Base-by-base conservation (phyloP, 92 coral and sea anemone species). In the Epizoanthus ramosus region DNA sequence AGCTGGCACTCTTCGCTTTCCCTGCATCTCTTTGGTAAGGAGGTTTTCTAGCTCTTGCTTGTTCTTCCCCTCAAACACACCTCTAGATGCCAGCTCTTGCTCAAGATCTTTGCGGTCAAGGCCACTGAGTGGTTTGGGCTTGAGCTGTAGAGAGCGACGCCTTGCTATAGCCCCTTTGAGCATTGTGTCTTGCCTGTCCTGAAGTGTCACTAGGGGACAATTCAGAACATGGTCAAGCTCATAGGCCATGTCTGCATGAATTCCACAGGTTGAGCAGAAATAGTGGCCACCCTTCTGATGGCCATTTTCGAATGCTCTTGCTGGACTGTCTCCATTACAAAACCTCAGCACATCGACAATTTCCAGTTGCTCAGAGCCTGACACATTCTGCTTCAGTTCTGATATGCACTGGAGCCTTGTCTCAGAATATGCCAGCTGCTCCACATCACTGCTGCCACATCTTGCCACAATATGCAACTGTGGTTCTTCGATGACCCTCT, bases 231-330 rank as follows among this genome's bases (percentile, higher is more conserved):
- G 83, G 61, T 75, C 85, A 19, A 88, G 75, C 23, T 59, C 84
- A 57, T 84, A 41, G 9, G 80, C 80, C 85, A 70, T 70, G 80
- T 71, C 74, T 31, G 73, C 31, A 63, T 79, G 85, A 6, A 84
- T 71, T 9, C 76, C 88, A 89, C 84, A 80, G 52, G 83, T n/a
- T 9, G 86, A 71, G 47, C 84, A 89, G 57, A 73, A 85, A 45
- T 56, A 85, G 88, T 85, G 59, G 10, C 89, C 87, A 31, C 92
- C 86, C 59, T 89, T 85, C 35, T 85, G 92, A 31, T 89, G 89
- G 57, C 92, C 84, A 54, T 70, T 63, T 31, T 85, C 87, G 74
- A 79, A 75, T 50, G 83, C 82, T 45, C 90, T 57, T 57, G 88
- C 79, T 37, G 90, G 92, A 37, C n/a, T 85, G 79, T 89, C 90